These are phyloP conservation scores for Scaptomyza flava DNA, from an alignment of 2,888 invertebrate genomes.

Conservation along the genomic window DNA sequence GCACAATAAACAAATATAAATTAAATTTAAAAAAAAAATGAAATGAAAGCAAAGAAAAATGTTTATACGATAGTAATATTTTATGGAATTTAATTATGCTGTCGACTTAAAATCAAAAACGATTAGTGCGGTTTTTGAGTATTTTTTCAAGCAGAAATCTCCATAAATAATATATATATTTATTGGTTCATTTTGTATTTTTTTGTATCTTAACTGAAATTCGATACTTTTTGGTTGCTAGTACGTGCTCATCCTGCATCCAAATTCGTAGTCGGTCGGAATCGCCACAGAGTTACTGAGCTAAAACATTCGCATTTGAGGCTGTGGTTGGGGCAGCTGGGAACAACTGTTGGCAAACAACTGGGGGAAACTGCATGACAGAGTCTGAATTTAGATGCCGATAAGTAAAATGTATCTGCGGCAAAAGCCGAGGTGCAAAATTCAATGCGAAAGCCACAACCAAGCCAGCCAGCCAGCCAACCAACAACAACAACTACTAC, in stretches of 20 bases:
- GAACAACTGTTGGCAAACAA: background rate
- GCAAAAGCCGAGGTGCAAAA: conserved; percentile 74
- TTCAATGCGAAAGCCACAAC: conserved; percentile 69
- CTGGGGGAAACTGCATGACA: conserved; percentile 55
- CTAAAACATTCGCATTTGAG: conserved; percentile 22
- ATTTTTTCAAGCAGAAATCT: conserved; percentile 15
- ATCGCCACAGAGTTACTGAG: conserved; percentile 4
- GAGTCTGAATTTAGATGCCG: conserved; percentile 76
- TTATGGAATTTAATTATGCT: conserved; percentile 39
- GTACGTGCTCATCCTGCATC: conserved; percentile 31
- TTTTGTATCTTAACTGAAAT: conserved; percentile 49
- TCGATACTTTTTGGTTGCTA: conserved; percentile 66
- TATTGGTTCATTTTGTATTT: conserved; percentile 1
- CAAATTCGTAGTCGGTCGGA: conserved; percentile 14
- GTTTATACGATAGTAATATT: conserved; percentile 5
- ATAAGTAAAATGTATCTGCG: conserved; percentile 77
- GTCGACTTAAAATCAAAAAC: conserved; percentile 33
- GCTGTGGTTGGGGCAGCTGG: conserved; percentile 12
- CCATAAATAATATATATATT: background rate
- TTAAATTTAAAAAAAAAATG: conserved; percentile 6
- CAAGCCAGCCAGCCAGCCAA: conserved; percentile 24
- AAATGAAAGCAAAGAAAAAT: background rate
- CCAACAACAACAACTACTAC: conserved; percentile 44
- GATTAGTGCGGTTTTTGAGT: conserved; percentile 45
- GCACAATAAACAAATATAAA: conserved; percentile 37